Evolutionary conservation across 2,797 vertebrate genomes (phyloP), one percentile per base, ranked within the genome.

Genomic region (Hypotaenidia philippensis): DNA sequence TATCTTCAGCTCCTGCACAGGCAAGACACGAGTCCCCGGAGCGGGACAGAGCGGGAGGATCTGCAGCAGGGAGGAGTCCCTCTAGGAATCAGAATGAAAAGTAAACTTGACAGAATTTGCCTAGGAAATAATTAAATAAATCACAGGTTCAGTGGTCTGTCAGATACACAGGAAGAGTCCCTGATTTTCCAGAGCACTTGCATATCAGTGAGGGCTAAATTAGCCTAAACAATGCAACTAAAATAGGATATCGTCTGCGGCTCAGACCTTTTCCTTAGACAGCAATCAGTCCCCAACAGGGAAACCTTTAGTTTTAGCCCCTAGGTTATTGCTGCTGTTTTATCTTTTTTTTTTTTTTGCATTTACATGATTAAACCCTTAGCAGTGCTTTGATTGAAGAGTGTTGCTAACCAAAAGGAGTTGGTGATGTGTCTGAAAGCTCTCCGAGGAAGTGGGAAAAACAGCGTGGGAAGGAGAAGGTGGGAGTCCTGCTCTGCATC

Each of bases 221-320:
- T 29, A 83, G 76, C 72, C 47, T 32, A 65, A 45, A 19, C 50
- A 18, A 3, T 8, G 64, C 31, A 40, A 25, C 52, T 75, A 11
- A 72, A 88, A 70, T 63, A 38, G 63, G 20, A 29, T 25, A 29
- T 55, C 0, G 22, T 26, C 45, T 69, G 31, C 6, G 36, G 31
- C 50, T 79, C 79, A 50, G 49, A 50, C 61, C 75, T 66, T 41
- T 29, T 32, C 31, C 79, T 44, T 65, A 53, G 85, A 27, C 83
- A 61, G 77, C 82, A 94, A 55, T 89, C 93, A 92, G 96, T 47
- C 89, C 25, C 93, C 93, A 64, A 23, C 94, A 38, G 93, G 36
- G 91, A 86, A 27, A 61, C 38, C 32, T 74, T 36, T 31, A 16
- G 8, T 19, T 81, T 41, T 41, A 90, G 74, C 50, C 83, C 12